phyloP scores from a whole-genome alignment of 2,888 invertebrate genomes.

The Arrhopalites spinosus region DNA sequence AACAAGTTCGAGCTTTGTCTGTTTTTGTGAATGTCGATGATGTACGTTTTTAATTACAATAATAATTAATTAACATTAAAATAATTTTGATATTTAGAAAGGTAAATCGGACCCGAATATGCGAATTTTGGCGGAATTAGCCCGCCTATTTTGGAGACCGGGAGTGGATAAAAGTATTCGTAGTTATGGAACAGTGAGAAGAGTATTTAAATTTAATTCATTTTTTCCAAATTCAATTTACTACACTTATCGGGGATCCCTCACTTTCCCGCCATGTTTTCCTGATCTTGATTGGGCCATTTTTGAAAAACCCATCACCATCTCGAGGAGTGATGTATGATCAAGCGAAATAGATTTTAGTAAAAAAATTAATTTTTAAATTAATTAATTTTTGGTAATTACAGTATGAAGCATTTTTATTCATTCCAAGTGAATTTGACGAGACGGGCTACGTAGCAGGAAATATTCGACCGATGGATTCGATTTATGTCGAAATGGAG shows the following conservation, averaged over 20 bases:
- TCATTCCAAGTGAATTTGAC: constrained; percentile 39
- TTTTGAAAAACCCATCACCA: constrained; percentile 30
- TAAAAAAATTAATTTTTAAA: too few relatives aligned
- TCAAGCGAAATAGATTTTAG: too few relatives aligned
- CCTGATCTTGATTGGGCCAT: constrained; percentile 30
- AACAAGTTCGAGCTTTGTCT: constrained; percentile 29
- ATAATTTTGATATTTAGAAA: background rate
- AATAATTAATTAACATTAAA: too few relatives aligned
- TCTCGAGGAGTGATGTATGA: constrained; percentile 21
- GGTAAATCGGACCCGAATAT: constrained; percentile 3
- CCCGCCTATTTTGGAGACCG: constrained; percentile 11
- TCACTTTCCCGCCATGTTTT: constrained; percentile 38
- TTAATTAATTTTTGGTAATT: background rate
- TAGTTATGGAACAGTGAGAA: background rate
- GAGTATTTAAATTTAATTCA: background rate
- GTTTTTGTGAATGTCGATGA: constrained; percentile 33
- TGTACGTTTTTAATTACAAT: background rate
- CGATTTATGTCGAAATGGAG: constrained; percentile 18
- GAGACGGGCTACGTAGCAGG: constrained; percentile 33
- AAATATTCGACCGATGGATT: constrained; percentile 19
- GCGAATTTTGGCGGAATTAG: constrained; percentile 19
- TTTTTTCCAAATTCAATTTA: constrained; percentile 29
- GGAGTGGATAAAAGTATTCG: constrained; percentile 4
- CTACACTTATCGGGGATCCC: constrained; percentile 24
- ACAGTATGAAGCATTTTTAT: constrained; percentile 32